These are phyloP conservation scores for Cervus canadensis DNA, from an alignment of 2,113 vertebrate genomes.

Conservation along the genomic window DNA sequence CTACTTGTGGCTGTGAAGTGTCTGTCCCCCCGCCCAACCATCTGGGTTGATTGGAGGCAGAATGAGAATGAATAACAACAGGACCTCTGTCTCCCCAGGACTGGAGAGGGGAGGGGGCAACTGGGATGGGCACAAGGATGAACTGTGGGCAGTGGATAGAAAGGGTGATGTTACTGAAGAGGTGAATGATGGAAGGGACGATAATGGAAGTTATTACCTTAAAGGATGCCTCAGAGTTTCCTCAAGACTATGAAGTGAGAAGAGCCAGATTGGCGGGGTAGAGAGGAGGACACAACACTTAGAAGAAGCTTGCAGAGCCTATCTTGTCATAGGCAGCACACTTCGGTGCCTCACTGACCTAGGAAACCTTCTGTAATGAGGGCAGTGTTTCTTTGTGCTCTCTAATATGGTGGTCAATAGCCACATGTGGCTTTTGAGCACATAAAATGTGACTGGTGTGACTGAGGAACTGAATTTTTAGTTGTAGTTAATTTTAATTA, in stretches of 20 bases:
- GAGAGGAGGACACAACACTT: not conserved
- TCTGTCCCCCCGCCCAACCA: not conserved
- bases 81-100: not conserved
- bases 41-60: not conserved
- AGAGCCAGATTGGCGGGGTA: not conserved
- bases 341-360: not conserved
- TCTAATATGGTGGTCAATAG: not conserved
- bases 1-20: not conserved
- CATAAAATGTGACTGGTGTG: not conserved
- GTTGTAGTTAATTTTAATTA: not conserved
- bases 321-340: not conserved
- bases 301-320: not conserved
- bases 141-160: not conserved
- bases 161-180: not conserved
- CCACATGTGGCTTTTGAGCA: not conserved
- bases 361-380: not conserved
- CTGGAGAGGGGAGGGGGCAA: not conserved
- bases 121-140: not conserved
- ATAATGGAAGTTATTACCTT: not conserved
- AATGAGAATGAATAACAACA: not conserved
- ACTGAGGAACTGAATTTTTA: not conserved
- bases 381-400: not conserved
- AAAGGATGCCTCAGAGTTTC: not conserved
- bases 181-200: not conserved
- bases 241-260: not conserved